Percentiles rank a stretch among this genome's conserved stretches.
These are phyloP conservation scores for Belgica antarctica DNA, from an alignment of 2,888 invertebrate genomes.

Conservation along the genomic window DNA sequence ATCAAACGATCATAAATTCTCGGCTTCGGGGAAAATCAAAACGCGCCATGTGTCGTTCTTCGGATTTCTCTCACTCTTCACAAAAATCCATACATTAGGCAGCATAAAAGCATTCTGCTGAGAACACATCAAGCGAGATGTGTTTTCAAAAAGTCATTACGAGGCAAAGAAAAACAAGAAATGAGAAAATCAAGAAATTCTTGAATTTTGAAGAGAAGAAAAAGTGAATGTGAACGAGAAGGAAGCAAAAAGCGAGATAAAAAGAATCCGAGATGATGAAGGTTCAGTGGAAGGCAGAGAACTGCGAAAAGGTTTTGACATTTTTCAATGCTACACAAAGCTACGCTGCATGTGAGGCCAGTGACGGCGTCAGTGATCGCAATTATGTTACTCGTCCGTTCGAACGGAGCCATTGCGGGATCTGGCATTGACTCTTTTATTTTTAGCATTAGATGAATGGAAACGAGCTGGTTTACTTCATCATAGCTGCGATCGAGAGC, in stretches of 20 bases:
- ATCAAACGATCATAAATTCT: slow-evolving; percentile 3
- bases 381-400: slow-evolving; percentile 3
- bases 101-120: slow-evolving; percentile 14
- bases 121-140: slow-evolving; percentile 22
- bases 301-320: slow-evolving; percentile 41
- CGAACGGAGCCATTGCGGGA: background rate
- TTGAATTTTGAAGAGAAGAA: background rate
- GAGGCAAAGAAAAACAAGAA: background rate
- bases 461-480: slow-evolving; percentile 2
- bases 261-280: slow-evolving; percentile 13
- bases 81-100: too few relatives aligned
- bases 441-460: background rate
- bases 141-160: slow-evolving; percentile 26
- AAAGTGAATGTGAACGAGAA: slow-evolving; percentile 1
- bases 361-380: background rate
- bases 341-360: background rate
- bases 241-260: slow-evolving; percentile 19
- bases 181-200: slow-evolving; percentile 14
- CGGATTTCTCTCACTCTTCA: too few relatives aligned
- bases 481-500: slow-evolving; percentile 12
- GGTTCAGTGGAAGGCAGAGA: slow-evolving; percentile 32
- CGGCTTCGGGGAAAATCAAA: slow-evolving; percentile 17
- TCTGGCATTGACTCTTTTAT: background rate
- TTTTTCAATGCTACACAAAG: slow-evolving; percentile 38
- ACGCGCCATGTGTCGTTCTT: slow-evolving; percentile 10